Conservation (phyloP, 2,797 vertebrate species). For the Ctenochaetus hawaiiensis region DNA sequence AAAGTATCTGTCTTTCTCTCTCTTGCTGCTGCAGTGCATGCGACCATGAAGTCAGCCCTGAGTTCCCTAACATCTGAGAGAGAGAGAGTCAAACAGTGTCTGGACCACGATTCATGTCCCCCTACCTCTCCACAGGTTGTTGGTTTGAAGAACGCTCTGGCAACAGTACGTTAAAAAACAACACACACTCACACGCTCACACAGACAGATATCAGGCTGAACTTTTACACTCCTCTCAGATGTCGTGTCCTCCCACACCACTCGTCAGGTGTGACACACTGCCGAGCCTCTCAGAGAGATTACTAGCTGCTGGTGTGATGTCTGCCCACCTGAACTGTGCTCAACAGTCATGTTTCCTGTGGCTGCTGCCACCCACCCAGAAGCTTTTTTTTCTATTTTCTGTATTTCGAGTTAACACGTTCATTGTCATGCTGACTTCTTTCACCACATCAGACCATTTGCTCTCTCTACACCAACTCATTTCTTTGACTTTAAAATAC, state of each 20-base stretch:
- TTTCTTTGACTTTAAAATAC: constrained; percentile 43
- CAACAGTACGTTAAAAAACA: constrained; percentile 85
- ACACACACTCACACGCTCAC: constrained; percentile 9
- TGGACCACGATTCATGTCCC: constrained; percentile 88
- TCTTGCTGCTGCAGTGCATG: constrained; percentile 87
- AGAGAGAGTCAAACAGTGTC: constrained; percentile 91
- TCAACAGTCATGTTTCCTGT: constrained; percentile 55
- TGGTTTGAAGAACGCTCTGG: constrained; percentile 90
- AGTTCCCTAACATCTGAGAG: constrained; percentile 90
- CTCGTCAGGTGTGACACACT: constrained; percentile 52
- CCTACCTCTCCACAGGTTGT: constrained; percentile 91
- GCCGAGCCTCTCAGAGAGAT: constrained; percentile 54
- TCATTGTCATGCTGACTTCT: constrained; percentile 40
- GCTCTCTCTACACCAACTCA: constrained; percentile 38
- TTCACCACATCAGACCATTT: constrained; percentile 7
- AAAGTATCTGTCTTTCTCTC: constrained; percentile 13
- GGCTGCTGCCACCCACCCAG: constrained; percentile 52
- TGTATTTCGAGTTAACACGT: constrained; percentile 10
- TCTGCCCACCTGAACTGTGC: constrained; percentile 53
- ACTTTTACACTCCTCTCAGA: constrained; percentile 10
- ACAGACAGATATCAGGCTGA: constrained; percentile 9
- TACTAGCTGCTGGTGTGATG: constrained; percentile 38
- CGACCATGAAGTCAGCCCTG: constrained; percentile 92
- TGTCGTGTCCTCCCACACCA: constrained; percentile 54
- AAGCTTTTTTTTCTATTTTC: constrained; percentile 37